A percentile compares a stretch with the other conserved stretches of the same genome.
phyloP scores from a whole-genome alignment of 2,113 vertebrate genomes.

The Vicugna pacos region DNA sequence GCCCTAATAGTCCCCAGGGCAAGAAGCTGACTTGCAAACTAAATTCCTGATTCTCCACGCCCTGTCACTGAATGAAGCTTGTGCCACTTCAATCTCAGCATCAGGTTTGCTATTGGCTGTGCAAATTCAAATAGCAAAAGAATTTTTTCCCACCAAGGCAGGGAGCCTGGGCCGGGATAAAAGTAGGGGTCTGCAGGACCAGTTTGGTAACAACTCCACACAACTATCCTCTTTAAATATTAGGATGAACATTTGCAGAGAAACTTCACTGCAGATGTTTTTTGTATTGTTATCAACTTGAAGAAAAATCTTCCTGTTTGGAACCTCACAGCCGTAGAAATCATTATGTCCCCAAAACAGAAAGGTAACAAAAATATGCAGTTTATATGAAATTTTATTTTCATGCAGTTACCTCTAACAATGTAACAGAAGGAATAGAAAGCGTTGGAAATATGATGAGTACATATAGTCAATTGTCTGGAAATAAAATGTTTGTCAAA shows the following conservation, averaged over 20 bases:
- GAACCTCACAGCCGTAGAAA: neutral
- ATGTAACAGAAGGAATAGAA: constrained; percentile 1
- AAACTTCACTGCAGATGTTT: constrained; percentile 34
- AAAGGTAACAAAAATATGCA: constrained; percentile 46
- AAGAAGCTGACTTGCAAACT: neutral
- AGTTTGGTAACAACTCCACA: neutral
- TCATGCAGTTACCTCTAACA: constrained; percentile 31
- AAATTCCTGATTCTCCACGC: neutral
- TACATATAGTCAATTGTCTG: neutral
- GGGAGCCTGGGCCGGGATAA: neutral
- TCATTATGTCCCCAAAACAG: neutral
- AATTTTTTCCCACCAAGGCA: neutral
- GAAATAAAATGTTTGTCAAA: constrained; percentile 66
- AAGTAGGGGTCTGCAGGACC: neutral
- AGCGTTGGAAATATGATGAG: neutral
- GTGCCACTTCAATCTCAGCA: neutral
- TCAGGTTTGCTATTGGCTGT: neutral
- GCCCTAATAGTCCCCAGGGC: neutral
- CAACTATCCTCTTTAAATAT: neutral
- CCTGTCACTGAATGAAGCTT: neutral
- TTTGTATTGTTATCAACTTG: neutral
- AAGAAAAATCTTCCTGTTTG: constrained; percentile 48
- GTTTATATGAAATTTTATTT: constrained; percentile 53
- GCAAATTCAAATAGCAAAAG: neutral
- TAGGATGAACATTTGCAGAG: neutral